Conservation (phyloP, 2,797 vertebrate species). For the Diceros bicornis region DNA sequence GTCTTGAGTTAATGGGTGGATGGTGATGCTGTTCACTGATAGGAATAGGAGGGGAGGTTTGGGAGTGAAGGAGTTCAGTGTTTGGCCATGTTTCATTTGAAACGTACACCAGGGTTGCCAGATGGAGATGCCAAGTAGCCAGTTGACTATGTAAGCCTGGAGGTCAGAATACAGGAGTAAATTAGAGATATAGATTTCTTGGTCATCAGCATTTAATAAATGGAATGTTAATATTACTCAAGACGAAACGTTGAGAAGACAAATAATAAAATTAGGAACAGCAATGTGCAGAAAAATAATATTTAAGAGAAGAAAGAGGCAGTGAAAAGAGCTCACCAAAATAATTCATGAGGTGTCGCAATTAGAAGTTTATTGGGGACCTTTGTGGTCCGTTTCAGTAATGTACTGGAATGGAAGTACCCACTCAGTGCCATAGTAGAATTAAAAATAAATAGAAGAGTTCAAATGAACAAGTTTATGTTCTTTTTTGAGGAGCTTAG, state of each 20-base stretch:
- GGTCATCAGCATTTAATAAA: not conserved
- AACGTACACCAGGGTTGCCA: not conserved
- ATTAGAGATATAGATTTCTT: not conserved
- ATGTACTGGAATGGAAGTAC: not conserved
- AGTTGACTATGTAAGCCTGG: not conserved
- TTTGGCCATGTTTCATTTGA: not conserved
- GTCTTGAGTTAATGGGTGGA: not conserved
- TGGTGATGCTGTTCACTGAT: not conserved
- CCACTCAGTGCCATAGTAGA: not conserved
- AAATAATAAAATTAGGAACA: not conserved
- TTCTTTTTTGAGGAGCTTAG: conserved; percentile 28
- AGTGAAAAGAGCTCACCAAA: not conserved
- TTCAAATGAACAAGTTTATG: not conserved
- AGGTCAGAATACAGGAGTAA: not conserved
- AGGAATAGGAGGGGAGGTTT: not conserved
- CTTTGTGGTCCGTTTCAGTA: not conserved
- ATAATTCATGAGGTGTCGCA: not conserved
- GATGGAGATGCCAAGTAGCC: not conserved
- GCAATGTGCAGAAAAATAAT: not conserved
- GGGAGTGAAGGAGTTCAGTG: not conserved
- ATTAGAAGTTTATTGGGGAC: not conserved
- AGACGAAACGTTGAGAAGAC: not conserved
- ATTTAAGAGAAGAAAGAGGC: not conserved
- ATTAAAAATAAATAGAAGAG: not conserved
- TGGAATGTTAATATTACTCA: not conserved